Conservation (phyloP, 2,888 invertebrate genomes). For the Deroplatys truncata region DNA sequence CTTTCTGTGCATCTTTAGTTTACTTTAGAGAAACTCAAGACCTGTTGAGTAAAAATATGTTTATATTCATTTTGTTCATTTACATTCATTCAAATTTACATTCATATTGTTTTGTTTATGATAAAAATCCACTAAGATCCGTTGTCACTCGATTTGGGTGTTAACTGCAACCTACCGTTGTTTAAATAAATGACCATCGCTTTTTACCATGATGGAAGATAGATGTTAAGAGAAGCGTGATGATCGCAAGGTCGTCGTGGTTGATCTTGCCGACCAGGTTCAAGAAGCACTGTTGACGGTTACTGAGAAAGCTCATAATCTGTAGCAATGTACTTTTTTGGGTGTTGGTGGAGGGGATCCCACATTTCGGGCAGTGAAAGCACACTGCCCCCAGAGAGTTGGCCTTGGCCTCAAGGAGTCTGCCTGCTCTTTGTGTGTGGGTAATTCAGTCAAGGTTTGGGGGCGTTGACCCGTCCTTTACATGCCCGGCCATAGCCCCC, state of each 20-base stretch:
- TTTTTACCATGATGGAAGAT: too few relatives aligned
- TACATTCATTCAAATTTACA: too few relatives aligned
- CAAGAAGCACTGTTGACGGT: not conserved
- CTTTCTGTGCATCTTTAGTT: too few relatives aligned
- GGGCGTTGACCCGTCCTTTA: conserved; percentile 62
- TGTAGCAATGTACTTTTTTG: not conserved
- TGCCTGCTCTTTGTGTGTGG: conserved; percentile 44
- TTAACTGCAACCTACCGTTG: too few relatives aligned
- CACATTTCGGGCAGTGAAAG: not conserved
- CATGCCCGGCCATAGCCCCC: conserved; percentile 24
- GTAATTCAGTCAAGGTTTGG: conserved; percentile 84
- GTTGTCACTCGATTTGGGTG: too few relatives aligned
- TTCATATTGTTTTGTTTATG: too few relatives aligned
- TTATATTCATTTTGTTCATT: too few relatives aligned
- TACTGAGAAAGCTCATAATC: not conserved
- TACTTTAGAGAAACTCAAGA: too few relatives aligned
- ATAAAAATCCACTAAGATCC: too few relatives aligned
- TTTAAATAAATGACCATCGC: too few relatives aligned
- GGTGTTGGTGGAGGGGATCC: not conserved
- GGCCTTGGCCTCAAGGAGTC: not conserved
- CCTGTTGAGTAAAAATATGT: too few relatives aligned
- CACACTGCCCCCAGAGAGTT: not conserved
- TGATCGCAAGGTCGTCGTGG: not conserved
- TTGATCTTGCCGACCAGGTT: not conserved
- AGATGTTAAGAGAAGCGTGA: not conserved